Evolutionary conservation across 2,888 invertebrate genomes (phyloP).

Genomic region (Lacanobia oleracea): DNA sequence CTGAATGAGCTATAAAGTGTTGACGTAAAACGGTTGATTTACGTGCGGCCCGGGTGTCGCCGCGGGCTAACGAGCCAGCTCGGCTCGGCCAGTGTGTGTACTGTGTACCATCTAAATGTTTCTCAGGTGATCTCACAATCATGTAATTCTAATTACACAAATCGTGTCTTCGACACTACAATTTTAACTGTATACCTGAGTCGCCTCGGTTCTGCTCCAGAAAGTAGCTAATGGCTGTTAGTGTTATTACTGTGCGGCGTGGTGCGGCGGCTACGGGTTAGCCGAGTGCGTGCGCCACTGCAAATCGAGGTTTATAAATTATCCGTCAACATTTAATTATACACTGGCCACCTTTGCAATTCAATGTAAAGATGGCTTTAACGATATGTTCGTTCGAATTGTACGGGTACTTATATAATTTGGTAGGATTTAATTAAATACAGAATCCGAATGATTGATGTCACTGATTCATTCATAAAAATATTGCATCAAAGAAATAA

Average conservation of each 20-base stretch:
- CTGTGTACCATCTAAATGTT: slow-evolving; percentile 59
- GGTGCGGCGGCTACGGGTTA: slow-evolving; percentile 37
- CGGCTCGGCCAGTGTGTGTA: slow-evolving; percentile 45
- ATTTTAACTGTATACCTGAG: slow-evolving; percentile 56
- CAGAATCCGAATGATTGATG: slow-evolving; percentile 62
- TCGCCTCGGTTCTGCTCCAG: slow-evolving; percentile 69
- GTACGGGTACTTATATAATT: slow-evolving; percentile 57
- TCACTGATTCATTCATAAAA: slow-evolving; percentile 36
- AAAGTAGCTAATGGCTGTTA: slow-evolving; percentile 64
- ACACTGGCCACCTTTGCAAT: slow-evolving; percentile 68
- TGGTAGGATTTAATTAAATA: slow-evolving; percentile 63
- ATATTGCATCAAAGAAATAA: background rate
- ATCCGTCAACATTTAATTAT: slow-evolving; percentile 78
- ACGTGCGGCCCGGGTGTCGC: slow-evolving; percentile 73
- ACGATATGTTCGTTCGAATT: slow-evolving; percentile 66
- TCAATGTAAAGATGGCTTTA: slow-evolving; percentile 71
- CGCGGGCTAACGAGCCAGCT: slow-evolving; percentile 70
- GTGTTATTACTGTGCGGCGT: slow-evolving; percentile 52
- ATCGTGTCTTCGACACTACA: slow-evolving; percentile 52
- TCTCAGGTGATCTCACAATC: slow-evolving; percentile 48
- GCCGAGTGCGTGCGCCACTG: slow-evolving; percentile 65
- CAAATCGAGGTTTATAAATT: slow-evolving; percentile 76
- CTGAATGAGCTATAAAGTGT: slow-evolving; percentile 80
- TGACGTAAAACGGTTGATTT: slow-evolving; percentile 78
- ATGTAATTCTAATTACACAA: slow-evolving; percentile 54